Conservation (phyloP, 2,113 vertebrate genomes). For the Indicator maculatus region DNA sequence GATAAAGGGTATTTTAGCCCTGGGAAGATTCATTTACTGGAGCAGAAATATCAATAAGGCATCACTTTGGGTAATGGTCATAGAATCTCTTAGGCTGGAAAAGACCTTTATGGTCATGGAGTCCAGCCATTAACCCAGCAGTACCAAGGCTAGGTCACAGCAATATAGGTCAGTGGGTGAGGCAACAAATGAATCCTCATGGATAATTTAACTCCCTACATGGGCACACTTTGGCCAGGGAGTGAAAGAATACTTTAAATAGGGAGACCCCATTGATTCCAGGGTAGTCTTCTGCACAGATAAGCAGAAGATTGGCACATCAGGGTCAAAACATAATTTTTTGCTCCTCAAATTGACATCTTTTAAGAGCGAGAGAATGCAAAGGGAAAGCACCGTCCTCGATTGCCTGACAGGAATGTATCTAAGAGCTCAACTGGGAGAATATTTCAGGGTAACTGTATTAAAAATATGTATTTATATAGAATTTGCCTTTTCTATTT, state of each 20-base stretch:
- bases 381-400: conserved; percentile 21
- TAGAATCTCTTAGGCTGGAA: not conserved
- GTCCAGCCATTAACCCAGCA: not conserved
- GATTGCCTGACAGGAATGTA: conserved; percentile 19
- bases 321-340: conserved; percentile 44
- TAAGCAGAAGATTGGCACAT: conserved; percentile 18
- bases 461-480: not conserved
- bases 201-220: conserved; percentile 29
- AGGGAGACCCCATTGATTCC: not conserved
- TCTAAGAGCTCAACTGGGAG: conserved; percentile 1
- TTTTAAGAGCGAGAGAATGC: not conserved
- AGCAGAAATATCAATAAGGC: conserved; percentile 35
- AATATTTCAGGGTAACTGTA: conserved; percentile 34
- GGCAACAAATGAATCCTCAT: not conserved
- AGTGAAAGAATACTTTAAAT: not conserved
- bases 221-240: not conserved
- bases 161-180: conserved; percentile 33
- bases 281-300: not conserved
- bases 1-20: not conserved
- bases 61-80: conserved; percentile 26
- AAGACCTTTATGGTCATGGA: not conserved
- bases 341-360: not conserved
- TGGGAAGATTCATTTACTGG: not conserved
- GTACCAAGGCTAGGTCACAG: not conserved
- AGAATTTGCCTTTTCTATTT: not conserved